Conservation (phyloP, 2,888 invertebrate species). For the Meiosimyza platycephala region DNA sequence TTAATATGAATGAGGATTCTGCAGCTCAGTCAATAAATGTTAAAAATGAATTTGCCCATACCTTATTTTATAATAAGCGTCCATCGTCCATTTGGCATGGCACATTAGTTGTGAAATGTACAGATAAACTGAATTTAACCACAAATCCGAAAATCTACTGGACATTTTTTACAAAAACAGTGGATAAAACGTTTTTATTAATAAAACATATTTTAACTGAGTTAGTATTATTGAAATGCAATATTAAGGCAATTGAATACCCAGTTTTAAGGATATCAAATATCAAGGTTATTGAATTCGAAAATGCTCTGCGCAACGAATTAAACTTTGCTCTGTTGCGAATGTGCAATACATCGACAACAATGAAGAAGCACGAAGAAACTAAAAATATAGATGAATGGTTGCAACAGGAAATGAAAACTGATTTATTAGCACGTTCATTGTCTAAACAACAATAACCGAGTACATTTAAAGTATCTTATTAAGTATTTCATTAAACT, state of each 20-base stretch:
- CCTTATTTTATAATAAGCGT: slow-evolving; percentile 53
- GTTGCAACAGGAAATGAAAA: slow-evolving; percentile 44
- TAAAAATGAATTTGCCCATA: slow-evolving; percentile 32
- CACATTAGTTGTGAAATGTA: slow-evolving; percentile 50
- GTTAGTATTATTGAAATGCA: slow-evolving; percentile 52
- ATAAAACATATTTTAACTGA: slow-evolving; percentile 52
- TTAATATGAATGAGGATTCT: slow-evolving; percentile 18
- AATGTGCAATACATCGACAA: neutral
- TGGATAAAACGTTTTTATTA: slow-evolving; percentile 49
- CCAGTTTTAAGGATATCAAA: slow-evolving; percentile 27
- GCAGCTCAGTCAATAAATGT: neutral
- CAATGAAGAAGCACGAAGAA: neutral
- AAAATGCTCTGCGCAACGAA: slow-evolving; percentile 55
- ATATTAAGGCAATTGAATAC: slow-evolving; percentile 44
- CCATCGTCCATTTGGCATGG: slow-evolving; percentile 52
- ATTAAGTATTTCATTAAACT: too few relatives aligned
- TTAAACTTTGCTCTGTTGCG: slow-evolving; percentile 14
- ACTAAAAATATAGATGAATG: neutral
- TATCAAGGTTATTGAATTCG: slow-evolving; percentile 45
- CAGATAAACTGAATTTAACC: slow-evolving; percentile 28
- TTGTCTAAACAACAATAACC: slow-evolving; percentile 38
- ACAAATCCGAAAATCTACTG: slow-evolving; percentile 34
- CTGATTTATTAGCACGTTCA: slow-evolving; percentile 45
- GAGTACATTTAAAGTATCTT: too few relatives aligned
- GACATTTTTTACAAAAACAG: slow-evolving; percentile 51